Evolutionary conservation across 2,888 invertebrate species (phyloP).

Genomic region (Ennomos fuscantarius): DNA sequence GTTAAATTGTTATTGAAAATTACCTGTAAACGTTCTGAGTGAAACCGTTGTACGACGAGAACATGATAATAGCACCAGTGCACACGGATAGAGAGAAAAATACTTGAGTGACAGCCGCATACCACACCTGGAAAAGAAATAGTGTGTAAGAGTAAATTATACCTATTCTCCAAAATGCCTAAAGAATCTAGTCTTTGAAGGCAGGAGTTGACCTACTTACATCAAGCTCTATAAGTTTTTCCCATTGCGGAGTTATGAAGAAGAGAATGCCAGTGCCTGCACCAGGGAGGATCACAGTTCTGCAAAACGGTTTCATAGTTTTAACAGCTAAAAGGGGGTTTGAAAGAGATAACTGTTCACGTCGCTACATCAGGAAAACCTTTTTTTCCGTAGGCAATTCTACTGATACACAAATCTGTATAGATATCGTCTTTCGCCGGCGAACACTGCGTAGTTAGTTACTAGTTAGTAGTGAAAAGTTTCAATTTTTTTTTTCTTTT

Average conservation of each 20-base stretch:
- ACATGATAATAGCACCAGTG: conserved; percentile 91
- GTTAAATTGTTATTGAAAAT: not conserved
- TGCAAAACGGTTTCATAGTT: conserved; percentile 44
- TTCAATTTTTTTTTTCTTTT: no score
- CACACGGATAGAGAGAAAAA: conserved; percentile 92
- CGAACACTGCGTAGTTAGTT: no score
- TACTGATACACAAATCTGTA: no score
- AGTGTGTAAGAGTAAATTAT: not conserved
- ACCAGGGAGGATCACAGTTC: conserved; percentile 88
- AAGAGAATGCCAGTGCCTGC: conserved; percentile 88
- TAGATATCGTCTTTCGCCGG: no score
- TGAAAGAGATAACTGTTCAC: no score
- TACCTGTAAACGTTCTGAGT: conserved; percentile 90
- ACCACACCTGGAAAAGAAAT: conserved; percentile 85
- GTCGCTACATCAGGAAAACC: no score
- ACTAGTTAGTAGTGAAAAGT: no score
- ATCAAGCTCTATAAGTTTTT: conserved; percentile 88
- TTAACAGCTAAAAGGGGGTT: not conserved
- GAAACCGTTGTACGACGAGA: conserved; percentile 91
- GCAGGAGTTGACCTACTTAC: conserved; percentile 66
- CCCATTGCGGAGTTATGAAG: conserved; percentile 93
- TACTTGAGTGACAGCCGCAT: conserved; percentile 92
- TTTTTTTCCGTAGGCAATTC: no score
- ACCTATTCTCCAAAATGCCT: no score
- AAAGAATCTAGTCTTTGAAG: no score